A percentile compares a stretch with the other conserved stretches of the same genome.
Evolutionary conservation across 2,888 invertebrate species (phyloP).

Genomic region (Pristionchus mayeri): DNA sequence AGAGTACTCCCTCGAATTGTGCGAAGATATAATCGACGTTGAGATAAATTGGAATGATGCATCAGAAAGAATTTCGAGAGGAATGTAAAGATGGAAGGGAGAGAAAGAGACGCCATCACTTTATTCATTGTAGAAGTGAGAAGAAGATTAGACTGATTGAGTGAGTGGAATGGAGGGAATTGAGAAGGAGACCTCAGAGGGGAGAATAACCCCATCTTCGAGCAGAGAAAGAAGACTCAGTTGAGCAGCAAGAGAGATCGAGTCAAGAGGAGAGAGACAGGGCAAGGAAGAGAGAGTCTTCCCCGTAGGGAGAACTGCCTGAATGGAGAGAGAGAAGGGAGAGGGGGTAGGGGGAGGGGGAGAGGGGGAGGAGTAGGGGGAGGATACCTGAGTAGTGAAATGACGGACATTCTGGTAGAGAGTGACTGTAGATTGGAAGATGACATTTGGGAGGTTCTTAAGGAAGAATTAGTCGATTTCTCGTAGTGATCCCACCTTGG

Average conservation of each 20-base stretch:
- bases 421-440: not conserved
- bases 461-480: not conserved
- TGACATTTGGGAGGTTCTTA: not conserved
- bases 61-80: too few species aligned
- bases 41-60: too few species aligned
- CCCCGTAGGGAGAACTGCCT: not conserved
- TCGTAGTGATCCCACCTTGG: not conserved
- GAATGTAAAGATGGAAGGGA: too few species aligned
- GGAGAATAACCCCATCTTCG: not conserved
- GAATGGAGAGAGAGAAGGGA: not conserved
- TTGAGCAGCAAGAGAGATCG: not conserved
- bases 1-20: too few species aligned
- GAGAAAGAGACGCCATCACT: too few species aligned
- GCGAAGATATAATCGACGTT: too few species aligned
- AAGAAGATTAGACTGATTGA: not conserved
- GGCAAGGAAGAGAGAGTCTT: not conserved
- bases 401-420: not conserved
- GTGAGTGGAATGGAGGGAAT: not conserved
- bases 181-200: not conserved
- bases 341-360: too few species aligned
- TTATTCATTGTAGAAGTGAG: not conserved
- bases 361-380: too few species aligned
- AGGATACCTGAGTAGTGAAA: conserved; percentile 2
- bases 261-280: not conserved
- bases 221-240: not conserved